Conservation (phyloP, 2,797 vertebrate species). For the Cirrhinus molitorella region DNA sequence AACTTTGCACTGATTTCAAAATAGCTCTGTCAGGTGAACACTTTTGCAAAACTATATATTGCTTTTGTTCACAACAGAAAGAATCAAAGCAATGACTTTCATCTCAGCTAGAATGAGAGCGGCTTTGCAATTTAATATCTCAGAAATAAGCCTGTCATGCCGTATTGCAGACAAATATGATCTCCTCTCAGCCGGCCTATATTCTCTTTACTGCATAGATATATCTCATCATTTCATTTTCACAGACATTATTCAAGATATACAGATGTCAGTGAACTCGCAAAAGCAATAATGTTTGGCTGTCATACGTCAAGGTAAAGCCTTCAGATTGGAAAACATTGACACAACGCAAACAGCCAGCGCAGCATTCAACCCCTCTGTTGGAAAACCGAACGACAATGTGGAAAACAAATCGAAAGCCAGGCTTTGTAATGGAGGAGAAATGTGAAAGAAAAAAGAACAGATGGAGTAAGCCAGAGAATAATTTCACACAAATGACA, state of each 20-base stretch:
- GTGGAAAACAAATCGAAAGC: slow-evolving; percentile 38
- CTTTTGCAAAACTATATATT: slow-evolving; percentile 11
- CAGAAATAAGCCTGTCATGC: slow-evolving; percentile 34
- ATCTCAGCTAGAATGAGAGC: slow-evolving; percentile 10
- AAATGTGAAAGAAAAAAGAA: neutral
- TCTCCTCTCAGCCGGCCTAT: neutral
- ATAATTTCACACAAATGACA: neutral
- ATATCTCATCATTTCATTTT: slow-evolving; percentile 40
- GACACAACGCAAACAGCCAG: slow-evolving; percentile 23
- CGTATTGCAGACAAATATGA: slow-evolving; percentile 34
- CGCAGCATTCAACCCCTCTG: neutral
- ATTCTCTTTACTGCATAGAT: slow-evolving; percentile 27
- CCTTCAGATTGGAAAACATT: slow-evolving; percentile 17
- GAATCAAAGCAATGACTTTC: slow-evolving; percentile 18
- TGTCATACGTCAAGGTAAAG: slow-evolving; percentile 40
- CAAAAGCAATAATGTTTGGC: slow-evolving; percentile 51
- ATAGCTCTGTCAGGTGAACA: slow-evolving; percentile 6
- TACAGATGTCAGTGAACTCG: slow-evolving; percentile 46
- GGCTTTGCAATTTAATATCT: slow-evolving; percentile 40
- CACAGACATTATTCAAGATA: slow-evolving; percentile 43
- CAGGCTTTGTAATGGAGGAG: slow-evolving; percentile 25
- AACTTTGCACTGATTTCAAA: slow-evolving; percentile 17
- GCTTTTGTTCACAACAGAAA: slow-evolving; percentile 27
- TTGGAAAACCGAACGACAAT: slow-evolving; percentile 8
- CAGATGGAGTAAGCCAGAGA: neutral